These are phyloP conservation scores for Nomada lathburiana DNA, from an alignment of 2,888 invertebrate genomes.

Conservation along the genomic window DNA sequence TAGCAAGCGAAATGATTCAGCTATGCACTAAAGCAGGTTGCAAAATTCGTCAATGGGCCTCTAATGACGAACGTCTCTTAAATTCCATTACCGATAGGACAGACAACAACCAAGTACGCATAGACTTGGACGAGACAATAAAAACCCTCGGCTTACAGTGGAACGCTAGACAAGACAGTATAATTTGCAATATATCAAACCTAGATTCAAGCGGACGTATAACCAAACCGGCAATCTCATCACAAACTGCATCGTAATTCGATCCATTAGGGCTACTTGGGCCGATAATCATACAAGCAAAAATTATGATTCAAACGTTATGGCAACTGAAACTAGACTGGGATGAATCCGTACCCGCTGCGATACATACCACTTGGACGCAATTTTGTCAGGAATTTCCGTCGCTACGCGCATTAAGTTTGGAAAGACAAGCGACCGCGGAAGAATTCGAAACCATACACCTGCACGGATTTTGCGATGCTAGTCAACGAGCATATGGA, in stretches of 20 bases:
- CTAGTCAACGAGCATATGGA: background rate
- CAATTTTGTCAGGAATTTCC: background rate
- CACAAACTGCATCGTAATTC: background rate
- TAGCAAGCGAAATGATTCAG: background rate
- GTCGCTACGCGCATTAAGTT: background rate
- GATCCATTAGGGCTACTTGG: background rate
- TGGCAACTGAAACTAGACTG: background rate
- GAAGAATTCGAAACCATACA: background rate
- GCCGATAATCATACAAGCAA: background rate
- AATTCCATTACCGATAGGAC: background rate
- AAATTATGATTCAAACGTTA: background rate
- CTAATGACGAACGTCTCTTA: background rate
- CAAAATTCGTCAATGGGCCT: slow-evolving; percentile 21
- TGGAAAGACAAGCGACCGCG: background rate
- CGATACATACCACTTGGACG: background rate
- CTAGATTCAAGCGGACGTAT: background rate
- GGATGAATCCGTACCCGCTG: background rate
- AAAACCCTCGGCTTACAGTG: slow-evolving; percentile 28
- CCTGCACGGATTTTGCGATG: background rate
- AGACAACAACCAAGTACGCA: background rate
- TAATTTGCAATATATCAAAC: background rate
- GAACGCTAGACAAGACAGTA: background rate
- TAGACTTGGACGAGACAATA: background rate
- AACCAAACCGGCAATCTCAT: background rate
- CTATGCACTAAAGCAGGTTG: background rate